These are phyloP conservation scores for Melanostoma scalare DNA, from an alignment of 2,888 invertebrate species.

Conservation along the genomic window DNA sequence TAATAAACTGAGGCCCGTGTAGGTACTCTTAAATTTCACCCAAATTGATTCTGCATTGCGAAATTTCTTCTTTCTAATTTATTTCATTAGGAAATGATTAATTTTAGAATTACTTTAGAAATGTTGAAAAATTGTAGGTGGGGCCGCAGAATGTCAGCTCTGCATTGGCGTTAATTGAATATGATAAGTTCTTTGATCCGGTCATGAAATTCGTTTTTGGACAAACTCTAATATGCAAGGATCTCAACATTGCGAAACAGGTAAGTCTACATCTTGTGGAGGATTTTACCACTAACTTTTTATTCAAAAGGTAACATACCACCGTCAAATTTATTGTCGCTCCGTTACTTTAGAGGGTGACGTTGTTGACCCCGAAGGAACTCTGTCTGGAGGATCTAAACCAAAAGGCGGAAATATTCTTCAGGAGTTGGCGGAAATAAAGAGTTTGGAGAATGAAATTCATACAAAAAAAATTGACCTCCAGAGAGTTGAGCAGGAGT, in stretches of 20 bases:
- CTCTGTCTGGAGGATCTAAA: conserved; percentile 92
- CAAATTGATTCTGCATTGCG: too few relatives aligned
- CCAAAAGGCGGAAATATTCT: conserved; percentile 85
- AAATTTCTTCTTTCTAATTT: too few relatives aligned
- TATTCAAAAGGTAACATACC: conserved; percentile 87
- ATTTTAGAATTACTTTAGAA: not conserved
- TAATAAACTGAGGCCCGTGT: too few relatives aligned
- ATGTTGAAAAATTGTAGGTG: conserved; percentile 82
- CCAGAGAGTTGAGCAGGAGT: conserved; percentile 77
- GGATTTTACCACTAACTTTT: not conserved
- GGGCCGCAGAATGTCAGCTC: conserved; percentile 91
- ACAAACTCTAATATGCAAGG: conserved; percentile 90
- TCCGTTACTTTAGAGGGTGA: conserved; percentile 96
- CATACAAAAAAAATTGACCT: conserved; percentile 80
- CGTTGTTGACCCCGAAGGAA: conserved; percentile 94
- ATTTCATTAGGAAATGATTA: too few relatives aligned
- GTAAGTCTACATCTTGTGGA: conserved; percentile 71
- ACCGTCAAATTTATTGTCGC: conserved; percentile 86
- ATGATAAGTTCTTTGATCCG: conserved; percentile 85
- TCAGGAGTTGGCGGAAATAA: conserved; percentile 84
- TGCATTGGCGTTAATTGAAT: conserved; percentile 91
- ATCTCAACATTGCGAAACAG: conserved; percentile 89
- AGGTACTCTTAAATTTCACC: too few relatives aligned
- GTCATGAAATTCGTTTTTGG: conserved; percentile 97
- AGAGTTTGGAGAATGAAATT: conserved; percentile 82